Conservation (phyloP, 2,888 invertebrate species). For the Conomelus anceps region DNA sequence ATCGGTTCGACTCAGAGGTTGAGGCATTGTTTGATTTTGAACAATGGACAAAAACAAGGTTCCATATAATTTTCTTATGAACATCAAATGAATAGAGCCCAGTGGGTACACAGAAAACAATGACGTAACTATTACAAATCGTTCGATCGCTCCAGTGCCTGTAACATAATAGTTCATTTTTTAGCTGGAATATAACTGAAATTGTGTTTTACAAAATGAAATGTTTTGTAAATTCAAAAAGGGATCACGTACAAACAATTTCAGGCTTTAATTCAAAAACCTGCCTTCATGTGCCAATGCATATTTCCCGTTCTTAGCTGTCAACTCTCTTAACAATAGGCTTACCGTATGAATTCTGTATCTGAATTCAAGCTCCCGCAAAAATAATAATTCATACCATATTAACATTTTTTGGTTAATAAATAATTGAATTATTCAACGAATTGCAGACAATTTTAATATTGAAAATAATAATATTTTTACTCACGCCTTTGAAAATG, state of each 20-base stretch:
- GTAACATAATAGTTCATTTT: background rate
- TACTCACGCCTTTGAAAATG: too few relatives aligned
- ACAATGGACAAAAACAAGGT: background rate
- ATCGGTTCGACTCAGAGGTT: background rate
- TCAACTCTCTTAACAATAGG: too few relatives aligned
- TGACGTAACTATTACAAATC: background rate
- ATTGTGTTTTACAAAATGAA: background rate
- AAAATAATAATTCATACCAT: too few relatives aligned
- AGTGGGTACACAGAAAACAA: background rate
- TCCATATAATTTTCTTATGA: background rate
- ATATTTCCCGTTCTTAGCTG: too few relatives aligned
- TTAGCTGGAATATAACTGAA: background rate
- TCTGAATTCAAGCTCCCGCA: too few relatives aligned
- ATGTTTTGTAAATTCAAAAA: background rate
- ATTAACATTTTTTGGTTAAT: too few relatives aligned
- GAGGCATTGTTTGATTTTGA: background rate
- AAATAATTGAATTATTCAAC: too few relatives aligned
- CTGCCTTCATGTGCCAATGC: too few relatives aligned
- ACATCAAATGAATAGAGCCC: background rate
- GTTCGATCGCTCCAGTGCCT: background rate
- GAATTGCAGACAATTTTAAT: too few relatives aligned
- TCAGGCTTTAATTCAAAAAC: too few relatives aligned
- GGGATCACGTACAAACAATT: background rate
- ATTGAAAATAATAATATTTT: too few relatives aligned
- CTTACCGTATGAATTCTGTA: too few relatives aligned